Base-by-base conservation (phyloP, 2,797 vertebrate genomes). In the Acanthurus lineatus region DNA sequence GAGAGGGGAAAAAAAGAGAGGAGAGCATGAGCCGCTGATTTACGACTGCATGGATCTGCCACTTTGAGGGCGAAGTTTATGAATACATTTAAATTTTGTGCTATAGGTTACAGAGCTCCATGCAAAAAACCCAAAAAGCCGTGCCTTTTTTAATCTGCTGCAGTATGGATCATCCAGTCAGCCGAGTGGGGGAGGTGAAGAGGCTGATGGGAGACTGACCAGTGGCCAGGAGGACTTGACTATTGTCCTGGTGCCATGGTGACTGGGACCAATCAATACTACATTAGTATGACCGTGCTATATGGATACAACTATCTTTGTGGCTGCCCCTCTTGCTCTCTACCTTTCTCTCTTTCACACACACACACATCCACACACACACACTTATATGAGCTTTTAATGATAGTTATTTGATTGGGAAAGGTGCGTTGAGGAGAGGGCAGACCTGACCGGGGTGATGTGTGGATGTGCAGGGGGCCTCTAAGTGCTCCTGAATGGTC, bases 401-500 rank as follows among this genome's bases (percentile, higher is more conserved):
- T 86, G 83, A 88, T 88, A 73, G 86, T 91, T 91, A 88, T 93
- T 91, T 92, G 91, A 93, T 92, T 90, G 93, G 90, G 84, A 87
- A 92, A 92, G 91, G 92, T 92, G 88, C 86, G 69, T 71, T 6
- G 70, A 83, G 81, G 88, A 91, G 88, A 89, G 85, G 87, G 81
- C 88, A 80, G 87, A 85, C 67, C 78, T 84, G 89, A 86, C 74
- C 86, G 61, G 71, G 88, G 88, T 93, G 92, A 92, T 91, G 89
- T 92, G 91, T 91, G 89, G 90, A 90, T 91, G 92, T 88, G 87
- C 86, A 82, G 84, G 86, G 91, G 92, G 77, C 83, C 85, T 90
- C 91, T 94, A 94, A 95, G 92, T 94, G 90, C 93, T 93, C 90
- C 81, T 91, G 90, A 95, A 94, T 88, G 90, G 92, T 83, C 88